Conservation (phyloP, 2,888 invertebrate species). For the Fabriciana adippe region DNA sequence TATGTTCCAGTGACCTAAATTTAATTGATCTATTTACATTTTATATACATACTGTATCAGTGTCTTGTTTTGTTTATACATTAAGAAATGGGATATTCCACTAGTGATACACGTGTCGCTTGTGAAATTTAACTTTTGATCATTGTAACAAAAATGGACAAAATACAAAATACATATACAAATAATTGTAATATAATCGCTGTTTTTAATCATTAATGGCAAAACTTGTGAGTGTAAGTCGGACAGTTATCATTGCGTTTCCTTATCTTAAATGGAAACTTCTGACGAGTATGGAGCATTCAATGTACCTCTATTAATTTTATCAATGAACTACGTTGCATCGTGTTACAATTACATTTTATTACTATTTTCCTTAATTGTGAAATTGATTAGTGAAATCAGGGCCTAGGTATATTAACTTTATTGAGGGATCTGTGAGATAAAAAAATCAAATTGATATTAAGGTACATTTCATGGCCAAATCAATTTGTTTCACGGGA, state of each 20-base stretch:
- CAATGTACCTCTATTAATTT: conserved; percentile 19
- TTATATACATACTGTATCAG: not conserved
- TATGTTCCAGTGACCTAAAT: too few species aligned
- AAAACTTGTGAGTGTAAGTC: conserved; percentile 15
- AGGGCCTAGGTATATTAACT: too few species aligned
- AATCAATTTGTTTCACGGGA: conserved; percentile 1
- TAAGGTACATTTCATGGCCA: not conserved
- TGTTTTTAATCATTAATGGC: not conserved
- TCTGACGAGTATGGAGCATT: conserved; percentile 48
- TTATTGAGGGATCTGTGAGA: too few species aligned
- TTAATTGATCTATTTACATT: not conserved
- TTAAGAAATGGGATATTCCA: not conserved
- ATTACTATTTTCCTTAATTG: too few species aligned
- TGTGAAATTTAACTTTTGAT: conserved; percentile 11
- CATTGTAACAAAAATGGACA: not conserved
- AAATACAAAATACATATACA: not conserved
- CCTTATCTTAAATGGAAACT: conserved; percentile 72
- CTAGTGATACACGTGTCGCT: not conserved
- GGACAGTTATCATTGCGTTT: conserved; percentile 37
- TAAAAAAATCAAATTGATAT: not conserved
- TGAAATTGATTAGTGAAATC: too few species aligned
- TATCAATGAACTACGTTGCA: conserved; percentile 3
- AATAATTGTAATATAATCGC: conserved; percentile 7
- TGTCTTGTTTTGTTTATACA: conserved; percentile 2
- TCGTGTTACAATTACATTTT: not conserved